Conservation (phyloP, 1,140 invertebrate species). For the Aleiodes sp. region DNA sequence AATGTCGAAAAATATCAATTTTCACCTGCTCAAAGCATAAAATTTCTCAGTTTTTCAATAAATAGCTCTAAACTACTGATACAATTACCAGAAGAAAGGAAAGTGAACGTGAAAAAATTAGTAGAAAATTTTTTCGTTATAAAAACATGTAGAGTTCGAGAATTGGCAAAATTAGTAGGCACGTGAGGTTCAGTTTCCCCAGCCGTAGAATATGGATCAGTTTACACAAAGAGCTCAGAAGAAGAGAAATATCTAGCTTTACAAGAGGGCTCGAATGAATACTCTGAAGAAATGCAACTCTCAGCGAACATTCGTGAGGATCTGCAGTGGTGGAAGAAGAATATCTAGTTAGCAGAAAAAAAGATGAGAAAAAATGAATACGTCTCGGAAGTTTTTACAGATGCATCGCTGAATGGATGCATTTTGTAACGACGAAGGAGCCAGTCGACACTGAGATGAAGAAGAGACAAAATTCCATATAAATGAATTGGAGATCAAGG, state of each 20-base stretch:
- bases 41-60: conserved; percentile 1
- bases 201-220: background rate
- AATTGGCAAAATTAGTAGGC: background rate
- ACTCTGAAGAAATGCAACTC: background rate
- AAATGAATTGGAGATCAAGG: conserved; percentile 4
- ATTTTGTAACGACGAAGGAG: background rate
- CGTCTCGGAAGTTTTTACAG: background rate
- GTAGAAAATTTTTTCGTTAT: background rate
- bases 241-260: background rate
- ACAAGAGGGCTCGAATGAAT: background rate
- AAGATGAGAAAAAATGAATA: background rate
- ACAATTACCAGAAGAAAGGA: background rate
- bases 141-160: background rate
- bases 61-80: background rate
- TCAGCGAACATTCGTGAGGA: background rate
- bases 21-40: background rate
- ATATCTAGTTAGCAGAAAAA: background rate
- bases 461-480: background rate
- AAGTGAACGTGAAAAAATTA: background rate
- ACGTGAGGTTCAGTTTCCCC: background rate
- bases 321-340: background rate
- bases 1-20: background rate
- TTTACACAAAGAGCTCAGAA: background rate
- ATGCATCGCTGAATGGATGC: conserved; percentile 19
- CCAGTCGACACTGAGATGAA: background rate